Evolutionary conservation across 2,888 invertebrate species (phyloP), one percentile per base, ranked within the genome.

Genomic region (Eristalinus aeneus): DNA sequence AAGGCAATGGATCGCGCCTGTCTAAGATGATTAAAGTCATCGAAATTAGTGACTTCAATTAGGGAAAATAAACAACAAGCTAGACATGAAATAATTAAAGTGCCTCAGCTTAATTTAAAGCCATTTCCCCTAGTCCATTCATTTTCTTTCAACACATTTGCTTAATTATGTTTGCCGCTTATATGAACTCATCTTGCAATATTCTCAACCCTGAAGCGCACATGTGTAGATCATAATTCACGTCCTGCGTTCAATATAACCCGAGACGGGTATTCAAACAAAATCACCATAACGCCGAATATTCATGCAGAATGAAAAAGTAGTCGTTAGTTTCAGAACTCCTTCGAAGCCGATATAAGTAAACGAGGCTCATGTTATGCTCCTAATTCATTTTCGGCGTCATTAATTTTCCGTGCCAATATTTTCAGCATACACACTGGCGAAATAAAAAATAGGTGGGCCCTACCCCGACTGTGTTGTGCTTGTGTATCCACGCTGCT

Each of bases 321-420:
- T 16, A n/a, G 46, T 16, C 46, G 46, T 46, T 46, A 46, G 46
- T 46, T 46, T 8, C 46, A 46, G 46, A 46, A 39, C 77, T 58
- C 34, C 46, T 58, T 36, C 22, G 34, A 56, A 61, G 3, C 46
- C 20, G 11, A 32, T 65, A 54, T 69, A 61, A 68, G 39, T 36
- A 75, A 39, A 60, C 12, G 9, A 60, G 36, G 12, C 46, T 39
- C 61, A 69, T 61, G 79, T 75, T 74, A 74, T 68, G 71, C 79
- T 81, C 72, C 82, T 87, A 88, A 88, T 88, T 84, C 88, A 88
- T 88, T 88, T 88, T 88, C 82, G 79, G 80, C 77, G 77, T 78
- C 88, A 88, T 88, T 88, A 88, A 88, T 88, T 88, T 87, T 85
- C 77, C 77, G 73, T 88, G 86, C 82, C 88, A 88, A 82, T 88